A percentile compares a stretch with the other conserved stretches of the same genome.
Conservation (phyloP, 2,113 vertebrate genomes). For the Cepphus grylle region DNA sequence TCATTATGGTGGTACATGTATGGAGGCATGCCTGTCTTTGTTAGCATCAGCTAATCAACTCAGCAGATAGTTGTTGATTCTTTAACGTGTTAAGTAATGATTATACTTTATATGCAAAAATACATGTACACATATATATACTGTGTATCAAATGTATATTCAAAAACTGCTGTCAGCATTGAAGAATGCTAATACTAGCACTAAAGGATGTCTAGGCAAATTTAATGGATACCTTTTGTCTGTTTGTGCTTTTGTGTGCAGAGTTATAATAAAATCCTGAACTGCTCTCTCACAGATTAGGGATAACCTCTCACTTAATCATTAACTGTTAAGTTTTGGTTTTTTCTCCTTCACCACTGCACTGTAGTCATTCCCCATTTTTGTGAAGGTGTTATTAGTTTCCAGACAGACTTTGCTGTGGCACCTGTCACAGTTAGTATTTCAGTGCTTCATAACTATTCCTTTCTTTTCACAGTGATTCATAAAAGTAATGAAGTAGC, state of each 20-base stretch:
- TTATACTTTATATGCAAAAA: not conserved
- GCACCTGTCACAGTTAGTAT: not conserved
- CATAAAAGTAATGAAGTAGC: not conserved
- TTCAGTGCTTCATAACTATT: not conserved
- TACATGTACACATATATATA: not conserved
- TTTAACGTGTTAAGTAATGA: not conserved
- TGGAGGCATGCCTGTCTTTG: fast-evolving
- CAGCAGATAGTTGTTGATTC: not conserved
- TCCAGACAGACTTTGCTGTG: not conserved
- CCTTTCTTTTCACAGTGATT: not conserved
- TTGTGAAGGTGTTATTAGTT: not conserved
- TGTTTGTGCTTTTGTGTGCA: not conserved
- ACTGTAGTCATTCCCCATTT: not conserved
- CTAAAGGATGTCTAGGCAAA: not conserved
- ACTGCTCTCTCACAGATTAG: not conserved
- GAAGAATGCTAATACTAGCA: not conserved
- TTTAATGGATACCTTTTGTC: not conserved
- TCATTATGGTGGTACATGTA: not conserved
- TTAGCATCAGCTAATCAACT: not conserved
- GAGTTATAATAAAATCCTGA: not conserved
- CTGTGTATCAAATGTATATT: not conserved
- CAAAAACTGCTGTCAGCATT: not conserved
- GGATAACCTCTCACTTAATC: not conserved
- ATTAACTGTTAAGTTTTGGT: not conserved
- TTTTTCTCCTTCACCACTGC: not conserved